Conservation (phyloP, 2,888 invertebrate genomes). For the Biston stratarius region DNA sequence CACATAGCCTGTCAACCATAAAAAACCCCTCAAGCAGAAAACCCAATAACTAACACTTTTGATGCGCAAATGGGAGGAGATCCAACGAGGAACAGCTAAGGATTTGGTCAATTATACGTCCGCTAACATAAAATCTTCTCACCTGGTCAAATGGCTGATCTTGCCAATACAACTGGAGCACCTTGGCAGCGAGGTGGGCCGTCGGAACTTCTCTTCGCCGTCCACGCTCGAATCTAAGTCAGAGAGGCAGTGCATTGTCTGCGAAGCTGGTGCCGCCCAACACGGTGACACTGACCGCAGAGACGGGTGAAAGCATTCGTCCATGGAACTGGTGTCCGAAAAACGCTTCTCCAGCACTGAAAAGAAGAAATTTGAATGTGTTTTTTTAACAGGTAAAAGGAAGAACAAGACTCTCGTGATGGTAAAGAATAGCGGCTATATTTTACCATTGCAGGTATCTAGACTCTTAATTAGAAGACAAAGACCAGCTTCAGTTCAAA, state of each 20-base stretch:
- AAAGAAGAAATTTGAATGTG: slow-evolving; percentile 11
- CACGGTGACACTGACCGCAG: slow-evolving; percentile 77
- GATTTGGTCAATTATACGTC: too few species aligned
- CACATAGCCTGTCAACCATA: too few species aligned
- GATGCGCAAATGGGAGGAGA: too few species aligned
- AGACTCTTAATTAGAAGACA: background rate
- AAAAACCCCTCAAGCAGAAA: too few species aligned
- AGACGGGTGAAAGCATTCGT: slow-evolving; percentile 78
- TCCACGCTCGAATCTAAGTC: slow-evolving; percentile 77
- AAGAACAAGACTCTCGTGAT: too few species aligned
- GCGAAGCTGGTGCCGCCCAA: slow-evolving; percentile 76
- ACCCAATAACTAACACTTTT: too few species aligned
- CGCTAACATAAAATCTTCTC: background rate
- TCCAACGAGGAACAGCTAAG: too few species aligned
- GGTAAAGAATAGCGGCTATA: too few species aligned
- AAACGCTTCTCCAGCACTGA: slow-evolving; percentile 80
- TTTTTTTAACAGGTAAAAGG: background rate
- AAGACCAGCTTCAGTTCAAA: background rate
- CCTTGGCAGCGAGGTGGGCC: slow-evolving; percentile 83
- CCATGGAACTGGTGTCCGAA: slow-evolving; percentile 79
- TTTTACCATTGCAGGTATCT: too few species aligned
- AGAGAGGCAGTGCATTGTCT: slow-evolving; percentile 81
- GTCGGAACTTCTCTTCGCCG: slow-evolving; percentile 77
- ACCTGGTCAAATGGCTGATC: slow-evolving; percentile 89
- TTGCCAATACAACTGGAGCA: slow-evolving; percentile 93